These are phyloP conservation scores for Zaprionus taronus DNA, from an alignment of 1,140 invertebrate species.

Conservation along the genomic window DNA sequence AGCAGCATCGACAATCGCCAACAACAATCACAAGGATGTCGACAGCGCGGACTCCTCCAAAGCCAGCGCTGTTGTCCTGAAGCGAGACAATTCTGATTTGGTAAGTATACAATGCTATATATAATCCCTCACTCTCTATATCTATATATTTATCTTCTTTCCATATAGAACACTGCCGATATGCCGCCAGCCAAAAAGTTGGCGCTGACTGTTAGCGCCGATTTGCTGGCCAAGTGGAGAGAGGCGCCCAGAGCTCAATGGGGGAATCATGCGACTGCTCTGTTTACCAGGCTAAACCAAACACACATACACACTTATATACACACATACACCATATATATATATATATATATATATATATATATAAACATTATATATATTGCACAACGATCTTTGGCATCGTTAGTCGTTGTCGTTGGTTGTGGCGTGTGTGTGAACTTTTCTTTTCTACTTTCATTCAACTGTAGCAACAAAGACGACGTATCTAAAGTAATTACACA, in stretches of 20 bases:
- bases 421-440: slow-evolving; percentile 30
- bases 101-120: slow-evolving; percentile 24
- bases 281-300: slow-evolving; percentile 15
- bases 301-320: slow-evolving; percentile 5
- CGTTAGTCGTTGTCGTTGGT: slow-evolving; percentile 27
- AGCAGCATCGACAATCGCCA: slow-evolving; percentile 26
- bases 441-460: not conserved
- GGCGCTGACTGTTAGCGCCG: slow-evolving; percentile 42
- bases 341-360: slow-evolving; percentile 8
- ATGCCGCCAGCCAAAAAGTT: slow-evolving; percentile 66
- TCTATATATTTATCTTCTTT: not conserved
- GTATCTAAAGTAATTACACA: slow-evolving; percentile 9
- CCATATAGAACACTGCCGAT: slow-evolving; percentile 43
- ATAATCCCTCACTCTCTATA: too few relatives aligned
- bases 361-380: slow-evolving; percentile 29
- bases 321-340: not conserved
- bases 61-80: slow-evolving; percentile 18
- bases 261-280: slow-evolving; percentile 23
- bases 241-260: not conserved
- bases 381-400: slow-evolving; percentile 14
- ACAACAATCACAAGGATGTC: slow-evolving; percentile 42
- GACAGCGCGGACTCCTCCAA: slow-evolving; percentile 51
- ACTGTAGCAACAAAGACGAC: not conserved
- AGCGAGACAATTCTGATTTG: slow-evolving; percentile 55
- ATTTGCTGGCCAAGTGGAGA: slow-evolving; percentile 51